A percentile compares a stretch with the other conserved stretches of the same genome.
Conservation (phyloP, 2,113 vertebrate genomes). For the Pantherophis guttatus region DNA sequence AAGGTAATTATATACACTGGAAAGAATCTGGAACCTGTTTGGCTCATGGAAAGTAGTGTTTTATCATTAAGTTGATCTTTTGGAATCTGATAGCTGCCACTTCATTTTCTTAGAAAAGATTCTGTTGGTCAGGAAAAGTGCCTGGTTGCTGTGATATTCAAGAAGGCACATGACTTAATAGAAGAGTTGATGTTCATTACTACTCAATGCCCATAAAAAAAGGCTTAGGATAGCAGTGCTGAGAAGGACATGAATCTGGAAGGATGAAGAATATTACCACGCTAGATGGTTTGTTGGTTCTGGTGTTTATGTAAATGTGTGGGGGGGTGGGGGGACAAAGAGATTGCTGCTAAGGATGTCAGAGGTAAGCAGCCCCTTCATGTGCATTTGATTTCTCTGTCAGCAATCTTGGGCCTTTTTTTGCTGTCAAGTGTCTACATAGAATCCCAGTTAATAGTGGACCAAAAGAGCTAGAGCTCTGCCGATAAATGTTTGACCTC, state of each 20-base stretch:
- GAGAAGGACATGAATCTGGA: not conserved
- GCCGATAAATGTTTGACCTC: not conserved
- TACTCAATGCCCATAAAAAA: not conserved
- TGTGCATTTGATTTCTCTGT: not conserved
- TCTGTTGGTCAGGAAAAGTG: not conserved
- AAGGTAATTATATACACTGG: conserved; percentile 72
- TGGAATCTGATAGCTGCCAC: not conserved
- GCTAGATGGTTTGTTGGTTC: not conserved
- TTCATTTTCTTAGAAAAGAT: not conserved
- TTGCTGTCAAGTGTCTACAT: not conserved
- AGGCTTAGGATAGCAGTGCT: not conserved
- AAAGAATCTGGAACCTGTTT: too few species aligned
- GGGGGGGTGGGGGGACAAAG: too few species aligned
- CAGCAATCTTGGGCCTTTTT: not conserved
- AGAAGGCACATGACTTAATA: not conserved
- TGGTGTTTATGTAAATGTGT: not conserved
- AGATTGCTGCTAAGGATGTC: not conserved
- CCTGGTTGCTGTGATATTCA: not conserved
- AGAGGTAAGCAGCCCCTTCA: not conserved
- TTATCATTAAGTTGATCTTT: not conserved
- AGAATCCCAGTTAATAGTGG: not conserved
- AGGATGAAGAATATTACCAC: not conserved
- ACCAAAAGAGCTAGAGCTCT: not conserved
- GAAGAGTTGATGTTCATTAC: not conserved
- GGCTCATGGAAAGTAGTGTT: not conserved